Evolutionary conservation across 2,888 invertebrate species (phyloP).

Genomic region (Carterocephalus palaemon): DNA sequence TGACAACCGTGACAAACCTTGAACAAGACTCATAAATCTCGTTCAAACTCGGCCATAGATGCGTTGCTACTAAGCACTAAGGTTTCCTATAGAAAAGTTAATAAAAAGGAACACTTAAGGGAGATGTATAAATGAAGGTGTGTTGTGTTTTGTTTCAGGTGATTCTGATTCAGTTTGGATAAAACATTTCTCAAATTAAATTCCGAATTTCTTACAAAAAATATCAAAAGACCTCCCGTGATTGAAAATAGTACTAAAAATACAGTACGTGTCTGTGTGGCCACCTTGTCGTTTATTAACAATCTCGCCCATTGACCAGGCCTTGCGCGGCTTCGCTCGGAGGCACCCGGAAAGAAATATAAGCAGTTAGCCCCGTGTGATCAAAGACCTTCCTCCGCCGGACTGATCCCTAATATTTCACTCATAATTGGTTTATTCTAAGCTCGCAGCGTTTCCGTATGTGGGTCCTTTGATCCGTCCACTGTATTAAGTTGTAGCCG

Average conservation of each 20-base stretch:
- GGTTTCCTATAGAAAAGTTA: too few relatives aligned
- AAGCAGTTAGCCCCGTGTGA: constrained; percentile 61
- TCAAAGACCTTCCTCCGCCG: constrained; percentile 68
- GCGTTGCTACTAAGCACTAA: too few relatives aligned
- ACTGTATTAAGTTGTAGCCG: constrained; percentile 71
- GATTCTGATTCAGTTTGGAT: too few relatives aligned
- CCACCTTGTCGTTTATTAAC: constrained; percentile 10
- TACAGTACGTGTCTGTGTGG: constrained; percentile 5
- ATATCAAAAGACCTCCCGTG: background rate
- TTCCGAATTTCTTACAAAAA: too few relatives aligned
- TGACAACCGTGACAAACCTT: too few relatives aligned
- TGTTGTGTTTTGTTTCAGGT: too few relatives aligned
- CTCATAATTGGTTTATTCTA: constrained; percentile 80
- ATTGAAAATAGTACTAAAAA: constrained; percentile 4
- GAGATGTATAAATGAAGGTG: too few relatives aligned
- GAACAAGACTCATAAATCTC: too few relatives aligned
- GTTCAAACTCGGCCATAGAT: too few relatives aligned
- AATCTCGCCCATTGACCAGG: constrained; percentile 42
- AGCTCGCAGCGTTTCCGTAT: constrained; percentile 72
- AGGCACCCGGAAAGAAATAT: constrained; percentile 59
- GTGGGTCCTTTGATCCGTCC: constrained; percentile 73
- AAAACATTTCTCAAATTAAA: too few relatives aligned
- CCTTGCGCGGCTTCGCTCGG: constrained; percentile 60
- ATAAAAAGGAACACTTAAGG: too few relatives aligned
- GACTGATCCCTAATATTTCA: constrained; percentile 78